Base-by-base conservation (phyloP, 2,113 vertebrate species). In the Brienomyrus brachyistius region DNA sequence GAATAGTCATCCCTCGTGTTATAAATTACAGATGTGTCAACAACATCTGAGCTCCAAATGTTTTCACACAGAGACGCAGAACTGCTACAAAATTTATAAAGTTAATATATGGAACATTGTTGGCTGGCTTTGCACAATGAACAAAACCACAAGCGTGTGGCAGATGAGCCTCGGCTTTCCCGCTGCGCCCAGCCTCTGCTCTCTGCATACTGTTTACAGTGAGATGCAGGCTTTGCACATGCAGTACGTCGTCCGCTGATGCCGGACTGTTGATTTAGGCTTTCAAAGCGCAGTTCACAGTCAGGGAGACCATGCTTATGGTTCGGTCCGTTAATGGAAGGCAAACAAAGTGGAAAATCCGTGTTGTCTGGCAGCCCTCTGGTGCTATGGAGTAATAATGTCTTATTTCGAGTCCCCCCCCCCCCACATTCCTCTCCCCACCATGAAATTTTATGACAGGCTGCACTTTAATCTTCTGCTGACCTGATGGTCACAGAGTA, bases 11-110 rank as follows among this genome's bases (percentile, higher is more conserved):
- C 47, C 45, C 47, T 50, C 21, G 51, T 50, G 45, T 27, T 77
- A 77, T 50, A 85, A 50, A 85, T 77, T 40, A 48, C 83, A 85
- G n/a, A 87, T 52, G 54, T 35, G 85, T 87, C 50, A 87, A 48
- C 21, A 85, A 56, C 85, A 35, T 87, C n/a, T 54, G 56, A 52
- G 50, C n/a, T 10, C 85, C 27, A 40, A 27, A 86, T 40, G n/a
- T 54, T 31, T 27, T 35, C 51, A 51, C 15, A 17, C 47, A 56
- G 51, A 86, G 51, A 54, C 51, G 15, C 48, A 87, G 27, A 31
- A 87, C 50, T 40, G 85, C 21, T 85, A 50, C 45, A 87, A 31
- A 56, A 54, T 51, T 52, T 54, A 54, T 35, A 54, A 54, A 54
- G 19, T 35, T 27, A 54, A 85, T 85, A 50, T 77, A 77, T 43